Percentiles rank a stretch among this genome's conserved stretches.
These are phyloP conservation scores for Leptobrachium ailaonicum DNA, from an alignment of 2,113 vertebrate species.

Conservation along the genomic window DNA sequence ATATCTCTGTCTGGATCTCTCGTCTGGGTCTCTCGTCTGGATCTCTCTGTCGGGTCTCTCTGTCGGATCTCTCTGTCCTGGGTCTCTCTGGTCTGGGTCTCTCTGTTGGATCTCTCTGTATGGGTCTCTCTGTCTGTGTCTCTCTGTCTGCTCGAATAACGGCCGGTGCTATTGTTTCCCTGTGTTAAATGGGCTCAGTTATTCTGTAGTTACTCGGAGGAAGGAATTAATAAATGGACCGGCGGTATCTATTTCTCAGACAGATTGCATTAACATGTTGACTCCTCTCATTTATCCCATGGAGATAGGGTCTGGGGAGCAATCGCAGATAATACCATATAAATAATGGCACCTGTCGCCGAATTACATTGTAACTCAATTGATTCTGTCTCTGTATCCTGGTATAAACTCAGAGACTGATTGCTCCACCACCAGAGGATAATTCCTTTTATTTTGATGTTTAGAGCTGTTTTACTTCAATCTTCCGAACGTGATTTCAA, in stretches of 20 bases:
- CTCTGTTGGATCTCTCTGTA: too few relatives aligned
- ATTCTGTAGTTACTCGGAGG: not conserved
- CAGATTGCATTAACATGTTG: not conserved
- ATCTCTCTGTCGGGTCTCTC: too few relatives aligned
- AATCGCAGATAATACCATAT: constrained; percentile 15
- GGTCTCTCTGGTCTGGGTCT: too few relatives aligned
- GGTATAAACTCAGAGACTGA: constrained; percentile 15
- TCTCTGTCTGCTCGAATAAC: not conserved
- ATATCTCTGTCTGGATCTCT: too few relatives aligned
- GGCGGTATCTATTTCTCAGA: not conserved
- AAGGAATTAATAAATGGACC: not conserved
- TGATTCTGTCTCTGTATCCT: constrained; percentile 5
- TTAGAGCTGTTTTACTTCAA: not conserved
- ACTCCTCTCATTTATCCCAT: not conserved
- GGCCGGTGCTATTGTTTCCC: not conserved
- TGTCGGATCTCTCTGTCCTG: too few relatives aligned
- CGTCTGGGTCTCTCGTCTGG: too few relatives aligned
- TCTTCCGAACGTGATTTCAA: not conserved
- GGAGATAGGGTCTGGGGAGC: not conserved
- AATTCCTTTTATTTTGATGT: constrained; percentile 3
- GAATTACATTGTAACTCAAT: constrained; percentile 15
- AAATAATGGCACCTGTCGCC: constrained; percentile 6
- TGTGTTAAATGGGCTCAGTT: not conserved
- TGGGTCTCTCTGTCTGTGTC: too few relatives aligned
- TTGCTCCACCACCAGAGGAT: not conserved